Conservation (phyloP, 2,113 vertebrate species). For the Fregetta grallaria region DNA sequence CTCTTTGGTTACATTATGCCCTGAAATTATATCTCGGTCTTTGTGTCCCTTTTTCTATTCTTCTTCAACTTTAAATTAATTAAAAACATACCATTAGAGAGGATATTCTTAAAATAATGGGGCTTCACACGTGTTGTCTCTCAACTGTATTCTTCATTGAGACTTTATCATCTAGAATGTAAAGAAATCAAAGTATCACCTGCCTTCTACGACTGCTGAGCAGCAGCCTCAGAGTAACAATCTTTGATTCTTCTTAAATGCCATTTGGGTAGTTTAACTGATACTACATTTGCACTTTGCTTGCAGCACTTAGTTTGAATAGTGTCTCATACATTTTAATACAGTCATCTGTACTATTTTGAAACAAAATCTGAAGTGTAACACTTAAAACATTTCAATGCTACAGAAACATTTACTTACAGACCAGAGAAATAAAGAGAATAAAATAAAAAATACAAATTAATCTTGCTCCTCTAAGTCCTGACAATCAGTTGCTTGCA, state of each 20-base stretch:
- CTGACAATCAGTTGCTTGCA: neutral
- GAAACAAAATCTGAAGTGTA: neutral
- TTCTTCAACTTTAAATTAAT: neutral
- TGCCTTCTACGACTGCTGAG: neutral
- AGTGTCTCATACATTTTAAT: neutral
- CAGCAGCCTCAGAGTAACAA: neutral
- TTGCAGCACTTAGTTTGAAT: neutral
- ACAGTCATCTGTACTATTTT: neutral
- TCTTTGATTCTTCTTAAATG: neutral
- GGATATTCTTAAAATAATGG: neutral
- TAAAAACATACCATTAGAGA: neutral
- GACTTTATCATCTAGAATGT: neutral
- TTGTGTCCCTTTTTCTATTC: neutral
- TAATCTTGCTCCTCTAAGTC: neutral
- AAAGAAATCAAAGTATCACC: neutral
- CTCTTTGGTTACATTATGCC: neutral
- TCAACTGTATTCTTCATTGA: neutral
- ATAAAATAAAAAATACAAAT: neutral
- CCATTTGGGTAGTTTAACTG: neutral
- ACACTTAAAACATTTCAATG: neutral
- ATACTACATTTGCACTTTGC: neutral
- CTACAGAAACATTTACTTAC: neutral
- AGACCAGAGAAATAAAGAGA: neutral
- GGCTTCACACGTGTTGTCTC: neutral
- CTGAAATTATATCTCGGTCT: neutral